Conservation (phyloP, 2,113 vertebrate genomes). For the Microtus montanus region DNA sequence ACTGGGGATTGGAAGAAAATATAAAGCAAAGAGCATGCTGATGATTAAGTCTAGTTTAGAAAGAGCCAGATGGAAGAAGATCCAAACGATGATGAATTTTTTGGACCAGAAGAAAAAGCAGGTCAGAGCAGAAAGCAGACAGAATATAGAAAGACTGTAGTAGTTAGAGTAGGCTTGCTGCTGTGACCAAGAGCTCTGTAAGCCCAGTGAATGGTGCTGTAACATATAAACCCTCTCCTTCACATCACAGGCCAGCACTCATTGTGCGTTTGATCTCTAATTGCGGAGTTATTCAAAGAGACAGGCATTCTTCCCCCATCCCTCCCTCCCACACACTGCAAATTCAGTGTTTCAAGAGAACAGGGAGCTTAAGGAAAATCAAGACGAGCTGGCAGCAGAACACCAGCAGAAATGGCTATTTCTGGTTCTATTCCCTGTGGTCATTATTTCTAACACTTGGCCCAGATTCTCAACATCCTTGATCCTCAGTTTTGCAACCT, state of each 20-base stretch:
- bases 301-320: not conserved
- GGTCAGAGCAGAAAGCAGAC: not conserved
- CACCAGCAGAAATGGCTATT: not conserved
- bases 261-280: not conserved
- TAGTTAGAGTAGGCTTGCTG: not conserved
- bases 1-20: not conserved
- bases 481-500: not conserved
- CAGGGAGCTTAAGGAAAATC: not conserved
- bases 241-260: fast-evolving
- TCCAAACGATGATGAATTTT: not conserved
- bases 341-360: not conserved
- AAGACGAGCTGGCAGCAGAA: not conserved
- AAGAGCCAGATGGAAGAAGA: not conserved
- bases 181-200: fast-evolving
- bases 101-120: not conserved
- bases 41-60: not conserved
- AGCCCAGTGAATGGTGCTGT: fast-evolving
- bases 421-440: not conserved
- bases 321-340: not conserved
- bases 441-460: not conserved
- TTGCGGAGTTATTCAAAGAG: not conserved
- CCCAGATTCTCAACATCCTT: not conserved
- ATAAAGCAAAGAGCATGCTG: not conserved
- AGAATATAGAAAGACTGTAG: fast-evolving
- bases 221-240: too few relatives aligned